Percentiles rank a stretch among this genome's conserved stretches.
phyloP scores from a whole-genome alignment of 2,797 vertebrate species.

The Sorex maritimensis region DNA sequence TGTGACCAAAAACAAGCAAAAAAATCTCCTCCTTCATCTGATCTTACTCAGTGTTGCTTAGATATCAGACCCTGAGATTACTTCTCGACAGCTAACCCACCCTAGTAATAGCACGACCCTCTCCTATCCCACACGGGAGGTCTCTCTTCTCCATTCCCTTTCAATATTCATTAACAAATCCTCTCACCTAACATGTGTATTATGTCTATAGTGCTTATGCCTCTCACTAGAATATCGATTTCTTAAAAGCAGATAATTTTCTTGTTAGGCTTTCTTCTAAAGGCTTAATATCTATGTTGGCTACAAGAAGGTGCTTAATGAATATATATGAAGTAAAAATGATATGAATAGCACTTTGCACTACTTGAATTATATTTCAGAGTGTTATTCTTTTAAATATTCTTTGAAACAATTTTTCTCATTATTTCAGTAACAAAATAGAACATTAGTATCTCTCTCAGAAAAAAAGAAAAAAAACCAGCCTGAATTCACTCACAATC shows the following conservation, averaged over 20 bases:
- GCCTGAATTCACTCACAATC: not conserved
- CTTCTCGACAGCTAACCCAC: not conserved
- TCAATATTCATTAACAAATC: not conserved
- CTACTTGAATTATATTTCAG: not conserved
- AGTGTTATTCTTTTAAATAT: too few species aligned
- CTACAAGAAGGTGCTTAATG: conserved; percentile 1
- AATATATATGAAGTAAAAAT: not conserved
- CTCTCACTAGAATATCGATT: conserved; percentile 2
- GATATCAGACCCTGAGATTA: not conserved
- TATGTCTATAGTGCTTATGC: not conserved
- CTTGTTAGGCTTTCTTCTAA: not conserved
- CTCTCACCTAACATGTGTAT: not conserved
- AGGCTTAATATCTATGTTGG: not conserved
- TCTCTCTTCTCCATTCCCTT: not conserved
- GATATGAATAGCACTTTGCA: not conserved
- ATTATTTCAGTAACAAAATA: conserved; percentile 28
- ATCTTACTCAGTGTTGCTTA: not conserved
- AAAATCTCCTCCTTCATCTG: not conserved
- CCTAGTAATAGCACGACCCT: too few species aligned
- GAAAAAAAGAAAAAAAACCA: not conserved
- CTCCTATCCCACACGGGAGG: too few species aligned
- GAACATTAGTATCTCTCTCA: not conserved
- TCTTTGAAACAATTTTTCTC: not conserved
- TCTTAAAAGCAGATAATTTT: conserved; percentile 24
- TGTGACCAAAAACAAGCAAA: too few species aligned